Conservation (phyloP, 2,113 vertebrate genomes). For the Gobio gobio region DNA sequence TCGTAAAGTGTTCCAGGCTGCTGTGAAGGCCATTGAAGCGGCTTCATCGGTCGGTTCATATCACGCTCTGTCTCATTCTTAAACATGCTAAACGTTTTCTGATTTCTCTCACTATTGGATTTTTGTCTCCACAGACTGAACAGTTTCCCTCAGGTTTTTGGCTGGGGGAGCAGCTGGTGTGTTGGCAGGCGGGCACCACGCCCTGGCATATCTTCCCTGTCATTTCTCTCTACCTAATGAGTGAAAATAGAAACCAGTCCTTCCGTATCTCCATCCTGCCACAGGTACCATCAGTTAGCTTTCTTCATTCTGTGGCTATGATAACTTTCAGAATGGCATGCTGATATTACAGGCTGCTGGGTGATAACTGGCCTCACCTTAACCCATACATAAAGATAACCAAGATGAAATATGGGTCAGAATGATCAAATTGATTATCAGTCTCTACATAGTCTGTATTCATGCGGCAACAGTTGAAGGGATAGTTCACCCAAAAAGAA, state of each 20-base stretch:
- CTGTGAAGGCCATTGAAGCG: conserved; percentile 94
- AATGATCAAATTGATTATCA: no score
- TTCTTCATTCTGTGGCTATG: no score
- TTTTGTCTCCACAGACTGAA: conserved; percentile 83
- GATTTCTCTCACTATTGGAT: neutral
- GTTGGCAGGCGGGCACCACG: conserved; percentile 95
- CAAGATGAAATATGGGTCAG: no score
- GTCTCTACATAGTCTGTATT: no score
- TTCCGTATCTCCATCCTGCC: conserved; percentile 98
- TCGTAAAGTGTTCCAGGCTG: conserved; percentile 94
- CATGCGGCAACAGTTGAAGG: no score
- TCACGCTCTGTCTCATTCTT: neutral
- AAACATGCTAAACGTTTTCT: neutral
- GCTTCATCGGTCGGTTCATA: conserved; percentile 90
- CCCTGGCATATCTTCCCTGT: conserved; percentile 98
- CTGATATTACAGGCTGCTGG: no score
- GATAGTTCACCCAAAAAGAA: no score
- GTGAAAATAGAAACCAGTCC: conserved; percentile 94
- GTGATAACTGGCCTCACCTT: no score
- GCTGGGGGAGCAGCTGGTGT: conserved; percentile 96
- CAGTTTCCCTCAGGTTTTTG: conserved; percentile 96
- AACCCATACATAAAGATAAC: no score
- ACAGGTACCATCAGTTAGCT: conserved; percentile 79
- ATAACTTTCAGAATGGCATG: no score
- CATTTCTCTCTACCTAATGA: conserved; percentile 97